Evolutionary conservation across 1,140 invertebrate species (phyloP).

Genomic region (Orussus abietinus): DNA sequence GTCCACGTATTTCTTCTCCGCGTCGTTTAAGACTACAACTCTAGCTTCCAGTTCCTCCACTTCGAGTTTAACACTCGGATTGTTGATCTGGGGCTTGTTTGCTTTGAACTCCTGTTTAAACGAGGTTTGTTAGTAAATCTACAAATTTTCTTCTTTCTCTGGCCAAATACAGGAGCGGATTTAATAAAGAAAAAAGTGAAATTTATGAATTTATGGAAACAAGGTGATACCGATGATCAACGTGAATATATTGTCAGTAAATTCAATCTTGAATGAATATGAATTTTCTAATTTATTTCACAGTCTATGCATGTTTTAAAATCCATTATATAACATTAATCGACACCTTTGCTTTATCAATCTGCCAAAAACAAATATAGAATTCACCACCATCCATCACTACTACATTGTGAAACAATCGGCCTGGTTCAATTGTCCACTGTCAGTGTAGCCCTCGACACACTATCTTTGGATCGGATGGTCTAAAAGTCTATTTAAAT

Average conservation of each 20-base stretch:
- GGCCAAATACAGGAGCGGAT: no score
- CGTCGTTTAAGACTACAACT: constrained; percentile 75
- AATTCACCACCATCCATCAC: constrained; percentile 27
- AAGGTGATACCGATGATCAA: constrained; percentile 2
- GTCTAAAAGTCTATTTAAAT: constrained; percentile 21
- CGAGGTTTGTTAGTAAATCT: no score
- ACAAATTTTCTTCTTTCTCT: no score
- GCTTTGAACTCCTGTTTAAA: constrained; percentile 59
- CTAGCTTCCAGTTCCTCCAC: constrained; percentile 88
- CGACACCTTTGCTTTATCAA: constrained; percentile 40
- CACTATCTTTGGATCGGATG: constrained; percentile 42
- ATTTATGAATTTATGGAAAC: no score
- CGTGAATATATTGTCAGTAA: constrained; percentile 3
- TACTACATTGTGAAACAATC: constrained; percentile 40
- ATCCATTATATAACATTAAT: constrained; percentile 27
- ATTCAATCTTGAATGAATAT: not conserved
- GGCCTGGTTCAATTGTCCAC: constrained; percentile 41
- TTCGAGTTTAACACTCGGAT: constrained; percentile 71
- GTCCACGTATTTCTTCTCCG: constrained; percentile 89
- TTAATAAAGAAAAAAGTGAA: no score
- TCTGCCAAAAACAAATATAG: constrained; percentile 52
- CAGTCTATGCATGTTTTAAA: constrained; percentile 21
- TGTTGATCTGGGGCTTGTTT: constrained; percentile 56
- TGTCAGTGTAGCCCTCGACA: constrained; percentile 29
- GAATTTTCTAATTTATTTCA: not conserved